Evolutionary conservation across 2,113 vertebrate species (phyloP).

Genomic region (Phaethornis superciliosus): DNA sequence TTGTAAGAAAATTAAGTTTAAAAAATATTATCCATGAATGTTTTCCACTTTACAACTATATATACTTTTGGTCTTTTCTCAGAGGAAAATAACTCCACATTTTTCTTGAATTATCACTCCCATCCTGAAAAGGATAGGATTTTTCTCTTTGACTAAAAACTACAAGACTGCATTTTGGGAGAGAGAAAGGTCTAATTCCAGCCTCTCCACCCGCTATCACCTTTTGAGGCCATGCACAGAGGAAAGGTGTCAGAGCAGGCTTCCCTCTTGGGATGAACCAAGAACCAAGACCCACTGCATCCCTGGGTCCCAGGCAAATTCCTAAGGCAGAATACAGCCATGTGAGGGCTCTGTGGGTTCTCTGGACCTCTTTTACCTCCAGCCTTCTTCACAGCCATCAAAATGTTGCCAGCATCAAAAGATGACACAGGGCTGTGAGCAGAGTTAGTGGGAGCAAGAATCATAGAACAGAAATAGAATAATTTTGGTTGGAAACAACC

Average conservation of each 20-base stretch:
- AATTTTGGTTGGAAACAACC: no score
- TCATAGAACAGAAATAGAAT: no score
- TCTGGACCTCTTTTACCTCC: background rate
- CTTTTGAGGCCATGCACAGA: background rate
- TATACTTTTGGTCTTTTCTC: background rate
- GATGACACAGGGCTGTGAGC: accelerated
- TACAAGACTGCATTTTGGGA: accelerated
- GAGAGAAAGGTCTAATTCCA: background rate
- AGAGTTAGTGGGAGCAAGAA: background rate
- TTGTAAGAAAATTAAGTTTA: background rate
- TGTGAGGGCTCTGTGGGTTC: background rate
- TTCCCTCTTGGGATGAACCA: background rate
- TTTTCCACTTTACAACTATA: background rate
- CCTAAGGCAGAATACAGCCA: background rate
- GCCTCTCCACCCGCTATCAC: background rate
- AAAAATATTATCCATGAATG: background rate
- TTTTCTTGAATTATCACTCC: background rate
- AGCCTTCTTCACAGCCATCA: background rate
- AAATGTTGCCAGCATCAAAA: background rate
- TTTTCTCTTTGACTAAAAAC: background rate
- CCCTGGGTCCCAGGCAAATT: background rate
- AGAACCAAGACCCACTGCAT: no score
- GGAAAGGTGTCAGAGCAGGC: background rate
- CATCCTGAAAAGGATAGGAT: background rate
- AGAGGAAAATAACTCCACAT: background rate